phyloP scores from a whole-genome alignment of 2,888 invertebrate species.

The Notocelia uddmanniana region DNA sequence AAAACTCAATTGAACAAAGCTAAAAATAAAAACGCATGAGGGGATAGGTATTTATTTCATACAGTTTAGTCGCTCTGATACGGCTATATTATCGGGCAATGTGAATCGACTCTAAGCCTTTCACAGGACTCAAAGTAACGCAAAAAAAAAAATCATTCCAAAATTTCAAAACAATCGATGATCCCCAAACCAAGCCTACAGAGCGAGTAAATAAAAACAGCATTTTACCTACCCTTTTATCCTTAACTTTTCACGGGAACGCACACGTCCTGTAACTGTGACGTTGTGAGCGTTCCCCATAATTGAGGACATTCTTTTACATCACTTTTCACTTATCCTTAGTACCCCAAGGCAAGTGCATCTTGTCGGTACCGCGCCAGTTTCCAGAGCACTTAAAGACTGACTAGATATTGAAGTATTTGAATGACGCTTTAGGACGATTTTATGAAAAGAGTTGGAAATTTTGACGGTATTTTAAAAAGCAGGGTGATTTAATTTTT shows the following conservation, averaged over 20 bases:
- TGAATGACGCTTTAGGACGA: constrained; percentile 7
- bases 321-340: constrained; percentile 37
- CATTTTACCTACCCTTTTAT: constrained; percentile 15
- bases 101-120: too few relatives aligned
- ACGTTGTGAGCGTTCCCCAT: constrained; percentile 21
- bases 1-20: too few relatives aligned
- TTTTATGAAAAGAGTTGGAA: constrained; percentile 16
- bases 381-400: not conserved
- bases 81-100: too few relatives aligned
- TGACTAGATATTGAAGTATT: constrained; percentile 1
- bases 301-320: constrained; percentile 29
- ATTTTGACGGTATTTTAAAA: not conserved
- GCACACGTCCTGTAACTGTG: constrained; percentile 18
- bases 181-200: not conserved
- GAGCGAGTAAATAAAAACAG: constrained; percentile 10
- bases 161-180: not conserved
- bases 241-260: constrained; percentile 7
- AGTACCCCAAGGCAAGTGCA: not conserved
- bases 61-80: too few relatives aligned
- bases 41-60: too few relatives aligned
- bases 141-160: not conserved
- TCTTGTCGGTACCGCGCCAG: not conserved
- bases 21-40: too few relatives aligned
- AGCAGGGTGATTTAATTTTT: not conserved
- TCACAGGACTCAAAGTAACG: too few relatives aligned